These are phyloP conservation scores for Drosophila tristis DNA, from an alignment of 1,140 invertebrate species.

Conservation along the genomic window DNA sequence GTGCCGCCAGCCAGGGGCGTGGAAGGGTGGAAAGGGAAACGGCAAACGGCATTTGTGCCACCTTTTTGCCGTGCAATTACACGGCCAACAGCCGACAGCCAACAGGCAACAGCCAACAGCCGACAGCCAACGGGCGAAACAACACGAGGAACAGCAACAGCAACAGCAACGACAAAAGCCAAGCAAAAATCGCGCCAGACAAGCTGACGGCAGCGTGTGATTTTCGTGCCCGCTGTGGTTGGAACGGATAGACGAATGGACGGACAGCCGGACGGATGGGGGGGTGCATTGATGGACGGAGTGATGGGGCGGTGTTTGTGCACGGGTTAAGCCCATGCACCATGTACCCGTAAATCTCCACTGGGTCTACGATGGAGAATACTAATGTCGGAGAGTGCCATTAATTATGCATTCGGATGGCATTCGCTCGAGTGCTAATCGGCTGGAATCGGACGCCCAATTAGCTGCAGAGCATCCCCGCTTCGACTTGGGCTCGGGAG, in stretches of 20 bases:
- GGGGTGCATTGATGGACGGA: too few species aligned
- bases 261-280: not conserved
- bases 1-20: conserved; percentile 5
- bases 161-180: conserved; percentile 39
- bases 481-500: not conserved
- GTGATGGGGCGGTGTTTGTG: too few species aligned
- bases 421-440: too few species aligned
- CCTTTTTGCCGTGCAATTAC: conserved; percentile 79
- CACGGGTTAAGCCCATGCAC: too few species aligned
- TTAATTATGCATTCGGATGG: too few species aligned
- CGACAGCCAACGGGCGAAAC: conserved; percentile 21
- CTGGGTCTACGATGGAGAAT: too few species aligned
- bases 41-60: conserved; percentile 67
- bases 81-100: conserved; percentile 54
- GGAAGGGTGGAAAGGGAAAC: conserved; percentile 39
- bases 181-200: conserved; percentile 77
- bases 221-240: conserved; percentile 60
- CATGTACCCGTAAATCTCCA: too few species aligned
- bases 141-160: not conserved
- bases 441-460: too few species aligned
- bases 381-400: too few species aligned
- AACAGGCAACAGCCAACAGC: conserved; percentile 26
- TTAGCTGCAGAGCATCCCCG: conserved; percentile 6
- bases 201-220: conserved; percentile 78
- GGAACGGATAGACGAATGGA: not conserved